A percentile compares a stretch with the other conserved stretches of the same genome.
These are phyloP conservation scores for Pelochelys cantorii DNA, from an alignment of 2,797 vertebrate genomes.

Conservation along the genomic window DNA sequence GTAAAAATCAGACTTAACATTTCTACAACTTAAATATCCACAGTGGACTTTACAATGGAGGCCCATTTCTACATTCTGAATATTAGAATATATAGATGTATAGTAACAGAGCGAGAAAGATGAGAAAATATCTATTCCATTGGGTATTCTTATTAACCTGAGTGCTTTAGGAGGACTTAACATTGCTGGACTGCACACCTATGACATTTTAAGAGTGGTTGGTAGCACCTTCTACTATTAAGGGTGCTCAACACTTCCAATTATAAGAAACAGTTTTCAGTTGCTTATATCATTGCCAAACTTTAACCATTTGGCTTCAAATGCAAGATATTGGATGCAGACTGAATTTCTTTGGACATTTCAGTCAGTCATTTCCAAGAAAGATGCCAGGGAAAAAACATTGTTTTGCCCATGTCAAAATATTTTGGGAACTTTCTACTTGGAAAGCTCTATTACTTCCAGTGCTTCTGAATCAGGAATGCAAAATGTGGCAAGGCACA, in stretches of 20 bases:
- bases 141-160: not conserved
- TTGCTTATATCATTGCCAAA: no score
- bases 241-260: not conserved
- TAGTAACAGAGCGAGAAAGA: not conserved
- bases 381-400: not conserved
- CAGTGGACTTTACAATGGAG: not conserved
- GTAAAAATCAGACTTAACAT: not conserved
- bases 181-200: not conserved
- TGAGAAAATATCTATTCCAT: not conserved
- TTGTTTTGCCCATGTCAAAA: not conserved
- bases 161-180: not conserved
- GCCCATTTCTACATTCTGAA: slow-evolving; percentile 11
- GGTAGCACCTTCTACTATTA: not conserved
- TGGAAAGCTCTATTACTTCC: not conserved
- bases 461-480: slow-evolving; percentile 14
- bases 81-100: not conserved
- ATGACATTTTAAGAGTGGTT: not conserved
- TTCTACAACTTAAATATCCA: not conserved
- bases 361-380: not conserved
- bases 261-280: not conserved
- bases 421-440: fast-evolving
- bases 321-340: no score
- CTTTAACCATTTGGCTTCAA: no score
- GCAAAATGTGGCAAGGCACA: slow-evolving; percentile 24
- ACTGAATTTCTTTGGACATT: no score